Evolutionary conservation across 2,113 vertebrate species (phyloP), one percentile per base, ranked within the genome.

Genomic region (Muntiacus muntjak): DNA sequence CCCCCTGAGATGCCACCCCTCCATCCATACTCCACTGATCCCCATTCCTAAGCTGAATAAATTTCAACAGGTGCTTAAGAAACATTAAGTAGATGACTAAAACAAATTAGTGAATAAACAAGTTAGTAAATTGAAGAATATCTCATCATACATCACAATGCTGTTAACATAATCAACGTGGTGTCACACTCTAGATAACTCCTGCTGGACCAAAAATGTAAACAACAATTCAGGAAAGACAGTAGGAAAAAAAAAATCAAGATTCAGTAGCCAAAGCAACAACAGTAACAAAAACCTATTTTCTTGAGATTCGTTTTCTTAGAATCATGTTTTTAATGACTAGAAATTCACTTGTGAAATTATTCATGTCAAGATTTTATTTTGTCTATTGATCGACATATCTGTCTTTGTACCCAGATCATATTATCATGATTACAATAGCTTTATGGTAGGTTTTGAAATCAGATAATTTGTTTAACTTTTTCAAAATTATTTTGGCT

Each of bases 1-100:
- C 3, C 25, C 12, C 15, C 25, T 62, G 82, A 78, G 45, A 30
- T 45, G 55, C 15, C 3, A n/a, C 2, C 8, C 3, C 17, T 60
- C 21, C 6, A 6, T 5, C 9, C 12, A 8, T 16, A 9, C 2
- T 10, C 33, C 15, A 4, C 13, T 40, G 17, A 36, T 4, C 2
- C 11, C 19, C n/a, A 33, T 19, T 7, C 25, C 54, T 94, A 36
- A 7, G 60, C 55, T 33, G 57, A 74, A 30, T 36, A 7, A 1
- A 16, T 28, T 16, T 81, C 33, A n/a, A 3, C 2, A 30, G 28
- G 54, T 43, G 10, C 28, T 95, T 87, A 71, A 58, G 10, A 83
- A 89, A 28, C 40, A 15, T 50, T 57, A 57, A 6, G 3, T 17
- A 67, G 40, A 30, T 30, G 4, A 81, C 28, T 36, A 45, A 76